Evolutionary conservation across 2,888 invertebrate genomes (phyloP).

Genomic region (Antitype chi): DNA sequence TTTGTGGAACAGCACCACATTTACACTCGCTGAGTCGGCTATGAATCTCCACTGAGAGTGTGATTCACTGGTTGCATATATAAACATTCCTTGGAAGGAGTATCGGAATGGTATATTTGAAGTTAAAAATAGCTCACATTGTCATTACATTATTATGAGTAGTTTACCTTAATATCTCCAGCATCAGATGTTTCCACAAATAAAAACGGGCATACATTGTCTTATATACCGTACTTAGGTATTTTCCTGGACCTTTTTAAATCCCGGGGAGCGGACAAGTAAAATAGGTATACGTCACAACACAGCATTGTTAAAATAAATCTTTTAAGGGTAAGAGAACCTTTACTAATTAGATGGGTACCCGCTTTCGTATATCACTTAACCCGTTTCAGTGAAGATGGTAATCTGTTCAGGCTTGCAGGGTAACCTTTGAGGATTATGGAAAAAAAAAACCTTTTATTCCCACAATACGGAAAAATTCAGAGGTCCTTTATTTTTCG

Average conservation of each 20-base stretch:
- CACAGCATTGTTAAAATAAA: conserved; percentile 51
- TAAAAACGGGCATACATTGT: conserved; percentile 1
- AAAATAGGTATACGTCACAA: conserved; percentile 43
- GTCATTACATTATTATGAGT: too few species aligned
- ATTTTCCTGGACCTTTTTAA: conserved; percentile 47
- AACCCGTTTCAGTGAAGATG: conserved; percentile 54
- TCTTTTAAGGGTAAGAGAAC: conserved; percentile 51
- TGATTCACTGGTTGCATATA: not conserved
- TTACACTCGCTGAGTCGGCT: too few species aligned
- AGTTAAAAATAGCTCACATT: not conserved
- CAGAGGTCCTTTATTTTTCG: conserved; percentile 25
- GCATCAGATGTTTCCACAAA: conserved; percentile 21
- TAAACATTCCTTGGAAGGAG: not conserved
- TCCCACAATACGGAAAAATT: conserved; percentile 22
- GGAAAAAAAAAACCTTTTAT: conserved; percentile 29
- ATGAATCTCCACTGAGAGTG: too few species aligned
- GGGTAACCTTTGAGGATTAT: conserved; percentile 49
- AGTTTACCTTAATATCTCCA: not conserved
- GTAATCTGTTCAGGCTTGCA: conserved; percentile 47
- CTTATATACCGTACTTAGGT: conserved; percentile 13
- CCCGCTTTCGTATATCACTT: conserved; percentile 60
- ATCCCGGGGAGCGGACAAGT: conserved; percentile 22
- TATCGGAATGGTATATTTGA: not conserved
- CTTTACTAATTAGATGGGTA: conserved; percentile 59
- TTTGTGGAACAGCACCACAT: too few species aligned